phyloP scores from a whole-genome alignment of 1,140 invertebrate species.

The Scaptomyza hsui region DNA sequence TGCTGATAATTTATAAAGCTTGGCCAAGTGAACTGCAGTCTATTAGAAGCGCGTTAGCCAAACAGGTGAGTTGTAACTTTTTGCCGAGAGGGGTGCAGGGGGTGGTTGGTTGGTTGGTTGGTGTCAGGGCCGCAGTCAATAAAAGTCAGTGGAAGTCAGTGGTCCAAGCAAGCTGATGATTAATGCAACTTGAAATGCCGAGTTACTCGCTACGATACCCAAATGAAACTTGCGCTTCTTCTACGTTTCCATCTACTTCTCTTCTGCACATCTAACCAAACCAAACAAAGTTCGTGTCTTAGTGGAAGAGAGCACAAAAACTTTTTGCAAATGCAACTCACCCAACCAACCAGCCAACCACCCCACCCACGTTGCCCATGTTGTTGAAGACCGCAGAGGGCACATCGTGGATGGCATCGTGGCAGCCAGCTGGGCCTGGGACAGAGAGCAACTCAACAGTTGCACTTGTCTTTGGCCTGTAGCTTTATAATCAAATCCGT shows the following conservation, averaged over 20 bases:
- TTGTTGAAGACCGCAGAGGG: conserved; percentile 5
- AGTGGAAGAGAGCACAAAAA: conserved; percentile 31
- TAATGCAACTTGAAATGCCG: conserved; percentile 73
- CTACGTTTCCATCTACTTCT: not conserved
- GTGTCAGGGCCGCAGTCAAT: conserved; percentile 55
- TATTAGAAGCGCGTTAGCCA: conserved; percentile 76
- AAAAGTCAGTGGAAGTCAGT: conserved; percentile 62
- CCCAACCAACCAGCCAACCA: not conserved
- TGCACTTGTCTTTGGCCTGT: conserved; percentile 54
- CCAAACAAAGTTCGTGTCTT: conserved; percentile 57
- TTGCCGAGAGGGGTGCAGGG: not conserved
- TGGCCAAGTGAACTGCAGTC: conserved; percentile 67
- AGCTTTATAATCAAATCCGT: conserved; percentile 70
- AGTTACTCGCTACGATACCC: conserved; percentile 36
- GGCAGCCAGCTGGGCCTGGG: not conserved
- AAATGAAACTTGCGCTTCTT: conserved; percentile 45
- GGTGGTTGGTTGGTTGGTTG: conserved; percentile 1
- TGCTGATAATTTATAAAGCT: conserved; percentile 75
- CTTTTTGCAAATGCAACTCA: conserved; percentile 20
- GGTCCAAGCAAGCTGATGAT: conserved; percentile 74
- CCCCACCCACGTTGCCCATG: not conserved
- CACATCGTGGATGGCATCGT: not conserved
- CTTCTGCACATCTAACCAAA: conserved; percentile 45
- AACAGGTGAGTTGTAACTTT: conserved; percentile 30
- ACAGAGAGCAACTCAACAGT: conserved; percentile 34